Base-by-base conservation (phyloP, 2,888 invertebrate genomes). In the Microplitis manilae region DNA sequence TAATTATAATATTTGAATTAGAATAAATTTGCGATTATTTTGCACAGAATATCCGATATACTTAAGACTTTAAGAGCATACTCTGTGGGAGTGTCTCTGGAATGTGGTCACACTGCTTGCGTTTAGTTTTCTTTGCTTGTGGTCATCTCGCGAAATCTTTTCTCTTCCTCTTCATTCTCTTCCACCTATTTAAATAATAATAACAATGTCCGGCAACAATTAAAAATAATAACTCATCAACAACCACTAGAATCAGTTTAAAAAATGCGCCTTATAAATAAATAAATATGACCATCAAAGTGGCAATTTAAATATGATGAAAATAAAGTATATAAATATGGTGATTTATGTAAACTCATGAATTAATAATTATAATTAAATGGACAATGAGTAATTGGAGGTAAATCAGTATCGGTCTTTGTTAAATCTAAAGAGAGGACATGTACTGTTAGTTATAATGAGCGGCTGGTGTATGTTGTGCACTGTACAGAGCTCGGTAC, bases 71-170 rank as follows among this genome's bases (percentile, higher is more conserved):
- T 74, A 67, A 74, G 74, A 74, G 74, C 64, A 77, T 77, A 74
- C 67, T 64, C 70, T 68, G 85, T 85, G 85, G 86, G 85, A 86
- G 85, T 85, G 86, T 84, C 85, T 83, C 81, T 84, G 87, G 87
- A 87, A 87, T 87, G 87, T 85, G 86, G 86, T 86, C 85, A 85
- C 82, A 84, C 84, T 83, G 80, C 82, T 80, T 81, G 84, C 82
- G 82, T 81, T 83, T 81, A 80, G 82, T 83, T 84, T 83, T 83
- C 83, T 83, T 84, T 84, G 81, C 81, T 82, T 81, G 80, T 81
- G 50, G 50, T 82, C 81, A 80, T 82, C 80, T 82, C 80, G 82
- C 82, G 76, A 82, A 82, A 82, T 74, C 40, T 50, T 30, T 67
- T 68, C 41, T 72, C 61, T 62, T 72, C 61, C 15, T 71, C 41